Conservation (phyloP, 92 coral and sea anemone species). For the Siderastrea siderea region DNA sequence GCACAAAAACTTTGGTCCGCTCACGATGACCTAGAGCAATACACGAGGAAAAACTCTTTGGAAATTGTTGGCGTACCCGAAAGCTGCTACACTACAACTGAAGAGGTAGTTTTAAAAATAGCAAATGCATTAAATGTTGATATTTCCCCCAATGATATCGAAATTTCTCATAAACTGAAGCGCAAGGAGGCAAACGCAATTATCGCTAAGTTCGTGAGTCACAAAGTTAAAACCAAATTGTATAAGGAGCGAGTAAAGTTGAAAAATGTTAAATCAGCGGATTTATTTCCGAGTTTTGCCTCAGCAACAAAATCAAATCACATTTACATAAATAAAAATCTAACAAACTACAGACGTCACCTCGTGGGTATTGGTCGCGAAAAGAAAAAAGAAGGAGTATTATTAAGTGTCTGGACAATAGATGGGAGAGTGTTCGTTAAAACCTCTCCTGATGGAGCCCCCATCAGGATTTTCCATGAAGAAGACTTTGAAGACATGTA, state of each 20-base stretch:
- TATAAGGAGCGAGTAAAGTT: neutral
- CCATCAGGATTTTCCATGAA: too few relatives aligned
- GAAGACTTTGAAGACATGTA: neutral
- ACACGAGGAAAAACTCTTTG: too few relatives aligned
- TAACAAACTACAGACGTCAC: too few relatives aligned
- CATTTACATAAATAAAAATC: too few relatives aligned
- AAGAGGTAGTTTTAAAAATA: too few relatives aligned
- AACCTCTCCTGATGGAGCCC: too few relatives aligned
- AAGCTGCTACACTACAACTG: neutral
- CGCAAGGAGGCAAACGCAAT: neutral
- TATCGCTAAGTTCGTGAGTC: neutral
- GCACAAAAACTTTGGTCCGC: neutral
- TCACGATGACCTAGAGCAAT: neutral
- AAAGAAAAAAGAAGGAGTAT: too few relatives aligned
- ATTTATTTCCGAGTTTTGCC: too few relatives aligned
- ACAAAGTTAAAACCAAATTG: neutral
- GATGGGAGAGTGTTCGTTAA: too few relatives aligned
- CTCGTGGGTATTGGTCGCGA: neutral
- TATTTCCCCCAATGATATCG: neutral
- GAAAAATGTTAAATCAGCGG: neutral
- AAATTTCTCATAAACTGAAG: neutral
- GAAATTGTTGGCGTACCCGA: neutral
- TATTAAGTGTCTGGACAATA: too few relatives aligned
- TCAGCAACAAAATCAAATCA: too few relatives aligned
- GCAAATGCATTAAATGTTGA: neutral